Base-by-base conservation (phyloP, 2,888 invertebrate genomes). In the Andrena chrysosceles region DNA sequence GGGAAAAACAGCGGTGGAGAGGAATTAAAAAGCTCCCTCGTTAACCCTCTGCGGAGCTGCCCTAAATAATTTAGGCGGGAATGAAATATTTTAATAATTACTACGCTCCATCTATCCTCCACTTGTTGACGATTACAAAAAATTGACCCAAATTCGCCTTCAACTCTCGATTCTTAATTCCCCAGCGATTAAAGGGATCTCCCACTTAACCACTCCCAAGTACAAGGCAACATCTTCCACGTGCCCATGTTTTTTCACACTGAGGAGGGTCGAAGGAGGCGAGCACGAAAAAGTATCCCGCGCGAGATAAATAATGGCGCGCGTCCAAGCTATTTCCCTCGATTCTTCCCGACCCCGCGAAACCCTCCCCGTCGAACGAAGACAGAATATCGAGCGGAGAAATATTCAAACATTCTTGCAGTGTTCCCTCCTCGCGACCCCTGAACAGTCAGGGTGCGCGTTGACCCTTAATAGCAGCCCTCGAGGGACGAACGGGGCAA, bases 401-500 rank as follows among this genome's bases (percentile, higher is more conserved):
- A 56, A 29, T 66, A 49, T 35, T 42, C 8, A 52, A 72, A 20
- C 26, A 48, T 59, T 74, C 69, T 73, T 63, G 42, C 42, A 42
- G 35, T 63, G 33, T 35, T 26, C 23, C 23, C 42, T 35, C 23
- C 20, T 29, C 29, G 29, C 23, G 56, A n/a, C 67, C 54, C 42
- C 49, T 59, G 29, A 78, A 64, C 56, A 16, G 3, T 16, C 35
- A 10, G n/a, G 33, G n/a, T 33, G 64, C 31, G 33, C 56, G 62
- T 29, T 35, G 73, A 35, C 59, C 79, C 69, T 80, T 81, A 86
- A 86, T 81, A 69, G 79, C 64, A 33, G 56, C 26, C 62, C 63
- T 68, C 59, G 69, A 66, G 86, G 85, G 84, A 85, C 75, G 85
- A 90, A 90, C 85, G 85, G 76, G 56, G 77, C 68, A 87, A 91